Percentiles rank a stretch among this genome's conserved stretches.
Evolutionary conservation across 2,113 vertebrate genomes (phyloP).

Genomic region (Protobothrops mucrosquamatus): DNA sequence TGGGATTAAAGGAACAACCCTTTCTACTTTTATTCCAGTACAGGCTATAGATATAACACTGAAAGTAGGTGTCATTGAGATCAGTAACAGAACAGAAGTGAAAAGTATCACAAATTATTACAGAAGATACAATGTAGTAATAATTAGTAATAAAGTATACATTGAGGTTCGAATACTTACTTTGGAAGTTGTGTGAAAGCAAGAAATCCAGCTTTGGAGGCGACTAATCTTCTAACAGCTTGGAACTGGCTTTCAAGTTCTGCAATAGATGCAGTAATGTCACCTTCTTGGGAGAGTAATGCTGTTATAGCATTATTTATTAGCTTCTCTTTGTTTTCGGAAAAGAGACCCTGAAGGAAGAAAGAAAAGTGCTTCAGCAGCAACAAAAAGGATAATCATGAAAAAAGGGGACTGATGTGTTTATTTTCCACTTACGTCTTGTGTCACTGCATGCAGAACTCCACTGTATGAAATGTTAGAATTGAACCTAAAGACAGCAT

Average conservation of each 20-base stretch:
- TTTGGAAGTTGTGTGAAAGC: conserved; percentile 97
- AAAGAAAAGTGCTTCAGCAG: conserved; percentile 11
- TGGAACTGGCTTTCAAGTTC: conserved; percentile 98
- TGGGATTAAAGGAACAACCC: background rate
- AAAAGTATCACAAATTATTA: background rate
- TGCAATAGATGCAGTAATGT: conserved; percentile 81
- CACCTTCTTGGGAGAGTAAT: conserved; percentile 88
- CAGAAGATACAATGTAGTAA: background rate
- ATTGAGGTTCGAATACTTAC: conserved; percentile 68
- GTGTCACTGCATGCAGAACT: conserved; percentile 95
- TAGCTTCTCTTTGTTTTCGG: conserved; percentile 99
- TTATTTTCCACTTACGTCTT: conserved; percentile 84
- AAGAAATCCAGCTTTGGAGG: conserved; percentile 97
- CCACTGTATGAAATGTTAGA: conserved; percentile 98
- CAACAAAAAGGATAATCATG: background rate
- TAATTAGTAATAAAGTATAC: background rate
- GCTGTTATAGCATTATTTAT: conserved; percentile 97
- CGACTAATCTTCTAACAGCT: conserved; percentile 91
- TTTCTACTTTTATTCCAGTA: background rate
- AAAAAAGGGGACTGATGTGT: conserved; percentile 18
- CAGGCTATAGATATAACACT: background rate
- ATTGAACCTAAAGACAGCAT: conserved; percentile 98
- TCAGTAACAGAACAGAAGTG: background rate
- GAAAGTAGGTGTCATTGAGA: background rate
- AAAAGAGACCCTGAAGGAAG: conserved; percentile 87